Evolutionary conservation across 2,888 invertebrate genomes (phyloP).

Genomic region (Nineta flava): DNA sequence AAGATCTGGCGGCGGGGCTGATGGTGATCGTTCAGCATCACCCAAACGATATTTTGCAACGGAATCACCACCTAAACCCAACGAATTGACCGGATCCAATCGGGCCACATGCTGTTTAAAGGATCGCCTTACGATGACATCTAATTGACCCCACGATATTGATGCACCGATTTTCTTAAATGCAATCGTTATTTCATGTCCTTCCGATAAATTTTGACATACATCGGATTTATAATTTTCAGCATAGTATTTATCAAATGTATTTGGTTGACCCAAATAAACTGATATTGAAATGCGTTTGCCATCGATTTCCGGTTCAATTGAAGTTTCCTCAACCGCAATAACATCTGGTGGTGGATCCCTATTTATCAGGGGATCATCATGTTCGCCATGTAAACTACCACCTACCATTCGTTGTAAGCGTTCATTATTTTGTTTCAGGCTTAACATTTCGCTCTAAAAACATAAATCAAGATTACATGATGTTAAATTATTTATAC

Average conservation of each 20-base stretch:
- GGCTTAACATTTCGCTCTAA: slow-evolving; percentile 87
- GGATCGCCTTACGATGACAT: slow-evolving; percentile 76
- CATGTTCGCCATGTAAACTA: slow-evolving; percentile 20
- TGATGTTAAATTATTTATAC: neutral
- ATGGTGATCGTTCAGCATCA: slow-evolving; percentile 67
- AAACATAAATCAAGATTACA: slow-evolving; percentile 17
- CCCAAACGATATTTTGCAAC: slow-evolving; percentile 89
- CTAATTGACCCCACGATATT: slow-evolving; percentile 89
- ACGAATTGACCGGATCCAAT: slow-evolving; percentile 81
- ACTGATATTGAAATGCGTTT: slow-evolving; percentile 79
- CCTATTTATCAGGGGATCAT: slow-evolving; percentile 25
- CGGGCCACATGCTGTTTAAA: slow-evolving; percentile 89
- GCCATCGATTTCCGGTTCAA: slow-evolving; percentile 41
- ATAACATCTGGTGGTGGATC: slow-evolving; percentile 23
- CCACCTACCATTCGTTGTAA: slow-evolving; percentile 66
- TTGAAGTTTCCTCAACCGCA: slow-evolving; percentile 3
- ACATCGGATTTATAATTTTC: slow-evolving; percentile 27
- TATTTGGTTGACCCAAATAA: slow-evolving; percentile 69
- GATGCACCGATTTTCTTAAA: slow-evolving; percentile 81
- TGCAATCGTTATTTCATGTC: slow-evolving; percentile 69
- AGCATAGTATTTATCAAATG: slow-evolving; percentile 35
- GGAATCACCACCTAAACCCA: slow-evolving; percentile 66
- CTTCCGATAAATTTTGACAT: slow-evolving; percentile 26
- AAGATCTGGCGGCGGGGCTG: slow-evolving; percentile 71
- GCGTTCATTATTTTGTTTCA: slow-evolving; percentile 93